Conservation (phyloP, 64 coral and sea anemone species). For the Actinia tenebrosa region DNA sequence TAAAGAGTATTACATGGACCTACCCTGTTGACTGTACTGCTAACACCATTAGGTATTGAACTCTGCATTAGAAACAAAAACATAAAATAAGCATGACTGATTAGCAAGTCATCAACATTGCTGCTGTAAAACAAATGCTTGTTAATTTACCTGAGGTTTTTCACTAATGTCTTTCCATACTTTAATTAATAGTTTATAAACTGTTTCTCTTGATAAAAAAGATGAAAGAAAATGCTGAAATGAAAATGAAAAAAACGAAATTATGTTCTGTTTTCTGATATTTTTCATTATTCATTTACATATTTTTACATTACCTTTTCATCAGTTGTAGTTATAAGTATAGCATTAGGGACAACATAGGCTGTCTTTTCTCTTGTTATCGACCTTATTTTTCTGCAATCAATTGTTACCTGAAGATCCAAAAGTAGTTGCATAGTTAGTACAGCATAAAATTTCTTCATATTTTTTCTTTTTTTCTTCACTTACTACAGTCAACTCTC, state of each 20-base stretch:
- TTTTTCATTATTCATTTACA: neutral
- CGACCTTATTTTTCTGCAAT: constrained; percentile 76
- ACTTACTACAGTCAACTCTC: too few species aligned
- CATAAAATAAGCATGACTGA: neutral
- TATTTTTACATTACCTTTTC: constrained; percentile 64
- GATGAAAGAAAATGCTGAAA: constrained; percentile 90
- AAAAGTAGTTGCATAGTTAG: neutral
- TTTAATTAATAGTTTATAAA: constrained; percentile 73
- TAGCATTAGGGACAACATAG: constrained; percentile 96
- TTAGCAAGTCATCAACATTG: neutral
- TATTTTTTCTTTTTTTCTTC: too few species aligned
- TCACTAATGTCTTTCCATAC: constrained; percentile 55
- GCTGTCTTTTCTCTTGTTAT: constrained; percentile 93
- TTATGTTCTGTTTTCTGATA: neutral
- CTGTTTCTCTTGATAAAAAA: constrained; percentile 85
- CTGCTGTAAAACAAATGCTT: neutral
- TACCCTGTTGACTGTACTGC: neutral
- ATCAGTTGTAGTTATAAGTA: constrained; percentile 77
- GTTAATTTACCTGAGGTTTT: neutral
- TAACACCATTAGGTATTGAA: neutral
- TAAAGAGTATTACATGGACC: neutral
- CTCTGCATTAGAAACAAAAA: neutral
- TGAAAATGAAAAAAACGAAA: neutral
- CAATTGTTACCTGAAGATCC: constrained; percentile 81
- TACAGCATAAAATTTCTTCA: too few species aligned